Percentiles rank a stretch among this genome's conserved stretches.
These are phyloP conservation scores for Tangachromis dhanisi DNA, from an alignment of 2,113 vertebrate species.

Conservation along the genomic window DNA sequence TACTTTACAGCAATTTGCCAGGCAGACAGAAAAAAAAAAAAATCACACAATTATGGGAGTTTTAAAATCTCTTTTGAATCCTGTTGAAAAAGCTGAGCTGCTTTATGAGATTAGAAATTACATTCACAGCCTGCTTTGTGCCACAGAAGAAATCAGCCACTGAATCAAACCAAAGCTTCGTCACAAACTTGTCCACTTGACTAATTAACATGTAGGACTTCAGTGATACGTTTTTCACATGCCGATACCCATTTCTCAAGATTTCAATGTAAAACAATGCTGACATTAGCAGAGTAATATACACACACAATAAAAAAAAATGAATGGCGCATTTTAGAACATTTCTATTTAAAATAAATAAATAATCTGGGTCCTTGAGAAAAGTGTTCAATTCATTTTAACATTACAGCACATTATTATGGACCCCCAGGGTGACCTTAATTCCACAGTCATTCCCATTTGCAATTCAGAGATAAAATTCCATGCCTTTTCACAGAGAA, in stretches of 20 bases:
- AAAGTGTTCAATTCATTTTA: not conserved
- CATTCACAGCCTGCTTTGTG: not conserved
- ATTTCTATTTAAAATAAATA: not conserved
- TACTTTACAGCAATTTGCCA: not conserved
- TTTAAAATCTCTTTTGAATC: not conserved
- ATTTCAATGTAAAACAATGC: not conserved
- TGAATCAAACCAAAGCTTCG: not conserved
- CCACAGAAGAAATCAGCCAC: not conserved
- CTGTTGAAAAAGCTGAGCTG: not conserved
- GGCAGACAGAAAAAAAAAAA: too few relatives aligned
- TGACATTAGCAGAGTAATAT: not conserved
- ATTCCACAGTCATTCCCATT: constrained; percentile 21
- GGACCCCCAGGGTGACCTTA: constrained; percentile 29
- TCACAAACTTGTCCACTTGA: not conserved
- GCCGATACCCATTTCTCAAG: not conserved
- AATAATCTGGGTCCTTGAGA: not conserved
- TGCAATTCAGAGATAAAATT: constrained; percentile 40
- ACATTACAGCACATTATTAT: not conserved
- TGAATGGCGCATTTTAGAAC: not conserved
- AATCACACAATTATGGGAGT: not conserved
- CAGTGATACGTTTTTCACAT: not conserved
- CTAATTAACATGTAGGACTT: not conserved
- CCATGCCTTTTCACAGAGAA: not conserved
- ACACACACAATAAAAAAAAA: not conserved
- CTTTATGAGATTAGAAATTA: not conserved